These are phyloP conservation scores for Rhadinocentrus ornatus DNA, from an alignment of 2,797 vertebrate species.

Conservation along the genomic window DNA sequence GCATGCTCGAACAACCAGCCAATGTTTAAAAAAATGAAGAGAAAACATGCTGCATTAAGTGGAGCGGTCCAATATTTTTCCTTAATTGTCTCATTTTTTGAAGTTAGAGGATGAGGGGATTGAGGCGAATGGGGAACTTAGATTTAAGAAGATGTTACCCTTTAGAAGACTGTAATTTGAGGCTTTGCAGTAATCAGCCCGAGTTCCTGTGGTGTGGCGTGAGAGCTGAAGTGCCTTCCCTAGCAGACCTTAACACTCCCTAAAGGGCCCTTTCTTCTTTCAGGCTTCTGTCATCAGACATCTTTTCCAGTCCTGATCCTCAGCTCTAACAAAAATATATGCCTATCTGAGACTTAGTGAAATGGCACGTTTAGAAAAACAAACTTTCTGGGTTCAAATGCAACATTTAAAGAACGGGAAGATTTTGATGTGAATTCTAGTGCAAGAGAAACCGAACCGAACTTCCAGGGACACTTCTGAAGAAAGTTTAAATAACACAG, in stretches of 20 bases:
- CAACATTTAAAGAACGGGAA: constrained; percentile 27
- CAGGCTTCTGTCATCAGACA: constrained; percentile 63
- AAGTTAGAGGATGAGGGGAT: constrained; percentile 54
- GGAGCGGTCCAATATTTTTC: constrained; percentile 69
- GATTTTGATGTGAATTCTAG: constrained; percentile 33
- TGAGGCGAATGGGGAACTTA: constrained; percentile 46
- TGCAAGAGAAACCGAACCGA: constrained; percentile 22
- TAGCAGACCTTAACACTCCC: constrained; percentile 69
- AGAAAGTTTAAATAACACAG: background rate
- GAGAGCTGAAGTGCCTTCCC: constrained; percentile 66
- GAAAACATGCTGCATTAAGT: constrained; percentile 70
- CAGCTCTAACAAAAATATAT: constrained; percentile 59
- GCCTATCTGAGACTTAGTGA: constrained; percentile 47
- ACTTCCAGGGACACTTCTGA: constrained; percentile 20
- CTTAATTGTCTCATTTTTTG: constrained; percentile 73
- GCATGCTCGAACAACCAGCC: constrained; percentile 48
- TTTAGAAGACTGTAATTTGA: constrained; percentile 80
- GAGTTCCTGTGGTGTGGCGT: constrained; percentile 76
- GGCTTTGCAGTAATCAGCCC: constrained; percentile 77
- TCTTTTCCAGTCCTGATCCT: constrained; percentile 57
- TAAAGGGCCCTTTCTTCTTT: constrained; percentile 55
- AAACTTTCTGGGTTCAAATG: constrained; percentile 33
- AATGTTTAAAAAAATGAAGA: constrained; percentile 47
- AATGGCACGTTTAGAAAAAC: constrained; percentile 56
- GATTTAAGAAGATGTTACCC: constrained; percentile 74